Percentiles rank a stretch among this genome's conserved stretches.
These are phyloP conservation scores for Ephestia elutella DNA, from an alignment of 1,140 invertebrate species.

Conservation along the genomic window DNA sequence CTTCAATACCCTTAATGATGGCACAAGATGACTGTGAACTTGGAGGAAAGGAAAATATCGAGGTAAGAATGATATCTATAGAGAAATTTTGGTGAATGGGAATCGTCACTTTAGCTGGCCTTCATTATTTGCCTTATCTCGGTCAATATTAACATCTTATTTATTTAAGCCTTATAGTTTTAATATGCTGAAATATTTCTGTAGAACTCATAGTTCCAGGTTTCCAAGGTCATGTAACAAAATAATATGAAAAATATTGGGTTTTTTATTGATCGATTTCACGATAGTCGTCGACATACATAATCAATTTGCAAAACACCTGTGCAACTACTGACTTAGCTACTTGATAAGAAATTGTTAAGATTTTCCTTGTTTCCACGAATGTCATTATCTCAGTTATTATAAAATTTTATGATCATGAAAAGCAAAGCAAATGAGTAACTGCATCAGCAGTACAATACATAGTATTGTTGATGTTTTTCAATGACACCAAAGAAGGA, in stretches of 20 bases:
- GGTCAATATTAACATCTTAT: background rate
- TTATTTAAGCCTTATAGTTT: background rate
- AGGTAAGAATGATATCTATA: constrained; percentile 40
- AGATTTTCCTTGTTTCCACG: no score
- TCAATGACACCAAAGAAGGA: no score
- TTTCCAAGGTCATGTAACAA: background rate
- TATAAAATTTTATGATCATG: no score
- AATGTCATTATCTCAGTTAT: no score
- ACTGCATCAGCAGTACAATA: no score
- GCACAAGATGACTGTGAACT: constrained; percentile 76
- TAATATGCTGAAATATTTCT: background rate
- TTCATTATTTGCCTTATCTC: constrained; percentile 3
- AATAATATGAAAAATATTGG: background rate
- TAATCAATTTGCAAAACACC: no score
- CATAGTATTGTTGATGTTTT: no score
- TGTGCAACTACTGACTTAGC: no score
- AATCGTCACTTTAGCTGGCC: background rate
- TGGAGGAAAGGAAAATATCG: constrained; percentile 75
- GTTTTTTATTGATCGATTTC: background rate
- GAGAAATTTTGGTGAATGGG: constrained; percentile 6
- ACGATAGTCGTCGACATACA: background rate
- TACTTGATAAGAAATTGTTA: no score
- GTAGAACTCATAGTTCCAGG: background rate
- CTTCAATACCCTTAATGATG: constrained; percentile 73
- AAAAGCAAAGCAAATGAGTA: no score